Conservation (phyloP, 1,140 invertebrate species). For the Drosophila ananassae region DNA sequence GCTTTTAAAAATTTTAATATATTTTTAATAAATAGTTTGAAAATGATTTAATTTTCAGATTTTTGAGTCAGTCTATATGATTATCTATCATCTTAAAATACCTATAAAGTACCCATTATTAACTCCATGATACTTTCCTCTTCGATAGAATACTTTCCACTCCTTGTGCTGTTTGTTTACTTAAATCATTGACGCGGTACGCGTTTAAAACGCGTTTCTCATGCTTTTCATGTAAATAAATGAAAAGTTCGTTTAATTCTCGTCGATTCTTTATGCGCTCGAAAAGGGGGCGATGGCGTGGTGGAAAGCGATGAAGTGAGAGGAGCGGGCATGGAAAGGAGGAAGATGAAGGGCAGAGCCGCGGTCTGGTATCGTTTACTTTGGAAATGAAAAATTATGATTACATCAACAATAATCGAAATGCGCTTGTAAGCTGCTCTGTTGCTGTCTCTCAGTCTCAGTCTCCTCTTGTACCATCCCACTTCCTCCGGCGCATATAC, state of each 20-base stretch:
- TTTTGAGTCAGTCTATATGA: background rate
- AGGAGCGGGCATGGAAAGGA: background rate
- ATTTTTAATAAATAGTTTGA: background rate
- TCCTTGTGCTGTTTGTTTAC: conserved; percentile 58
- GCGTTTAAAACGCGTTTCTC: conserved; percentile 70
- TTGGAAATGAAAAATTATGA: conserved; percentile 83
- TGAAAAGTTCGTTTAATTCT: conserved; percentile 81
- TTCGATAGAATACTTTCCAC: background rate
- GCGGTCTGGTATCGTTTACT: conserved; percentile 70
- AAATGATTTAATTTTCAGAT: too few relatives aligned
- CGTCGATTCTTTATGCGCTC: conserved; percentile 65
- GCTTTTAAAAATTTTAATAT: background rate
- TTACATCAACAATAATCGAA: conserved; percentile 83
- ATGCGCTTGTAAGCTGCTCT: conserved; percentile 76
- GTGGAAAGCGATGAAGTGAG: background rate
- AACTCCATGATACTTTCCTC: conserved; percentile 2
- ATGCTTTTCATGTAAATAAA: conserved; percentile 77
- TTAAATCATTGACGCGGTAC: conserved; percentile 72
- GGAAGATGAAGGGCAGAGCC: conserved; percentile 2
- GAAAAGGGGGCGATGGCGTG: background rate
- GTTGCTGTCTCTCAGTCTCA: conserved; percentile 17
- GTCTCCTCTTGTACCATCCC: conserved; percentile 9
- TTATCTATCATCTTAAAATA: background rate
- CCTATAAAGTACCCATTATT: background rate
- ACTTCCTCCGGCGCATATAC: conserved; percentile 28